These are phyloP conservation scores for Tethya wilhelma DNA, from an alignment of 37 sponge, comb jelly and placozoan genomes.

Conservation along the genomic window DNA sequence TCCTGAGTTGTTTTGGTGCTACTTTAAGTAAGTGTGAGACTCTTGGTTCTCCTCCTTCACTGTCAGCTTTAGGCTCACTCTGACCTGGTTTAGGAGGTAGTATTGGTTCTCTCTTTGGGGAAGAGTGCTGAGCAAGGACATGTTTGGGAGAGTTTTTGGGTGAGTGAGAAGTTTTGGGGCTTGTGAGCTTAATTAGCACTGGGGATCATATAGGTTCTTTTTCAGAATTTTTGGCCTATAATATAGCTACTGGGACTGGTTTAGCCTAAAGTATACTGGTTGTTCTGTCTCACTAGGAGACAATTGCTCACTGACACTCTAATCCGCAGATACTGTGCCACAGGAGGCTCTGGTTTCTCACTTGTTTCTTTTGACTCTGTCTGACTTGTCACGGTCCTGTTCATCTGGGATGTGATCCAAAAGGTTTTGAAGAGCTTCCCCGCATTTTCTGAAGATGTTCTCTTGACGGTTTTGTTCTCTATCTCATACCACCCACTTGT, in stretches of 20 bases:
- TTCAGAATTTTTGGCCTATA: not conserved
- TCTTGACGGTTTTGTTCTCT: slow-evolving; percentile 42
- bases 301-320: not conserved
- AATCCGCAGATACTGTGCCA: not conserved
- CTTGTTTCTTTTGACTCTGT: not conserved
- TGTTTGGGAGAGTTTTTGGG: not conserved
- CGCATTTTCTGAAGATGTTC: slow-evolving; percentile 29
- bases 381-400: not conserved
- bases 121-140: not conserved
- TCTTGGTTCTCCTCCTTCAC: too few relatives aligned
- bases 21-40: too few relatives aligned
- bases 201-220: not conserved
- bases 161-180: not conserved
- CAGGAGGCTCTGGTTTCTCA: not conserved
- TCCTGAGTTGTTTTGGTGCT: too few relatives aligned
- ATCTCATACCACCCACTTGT: not conserved
- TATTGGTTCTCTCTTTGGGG: slow-evolving; percentile 5
- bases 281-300: not conserved
- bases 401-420: slow-evolving; percentile 21
- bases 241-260: not conserved
- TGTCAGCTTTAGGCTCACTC: not conserved
- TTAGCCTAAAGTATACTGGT: not conserved
- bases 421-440: slow-evolving; percentile 3
- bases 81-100: slow-evolving; percentile 26
- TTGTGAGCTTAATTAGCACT: not conserved